Conservation (phyloP, 2,888 invertebrate species). For the Tridacna gigas region DNA sequence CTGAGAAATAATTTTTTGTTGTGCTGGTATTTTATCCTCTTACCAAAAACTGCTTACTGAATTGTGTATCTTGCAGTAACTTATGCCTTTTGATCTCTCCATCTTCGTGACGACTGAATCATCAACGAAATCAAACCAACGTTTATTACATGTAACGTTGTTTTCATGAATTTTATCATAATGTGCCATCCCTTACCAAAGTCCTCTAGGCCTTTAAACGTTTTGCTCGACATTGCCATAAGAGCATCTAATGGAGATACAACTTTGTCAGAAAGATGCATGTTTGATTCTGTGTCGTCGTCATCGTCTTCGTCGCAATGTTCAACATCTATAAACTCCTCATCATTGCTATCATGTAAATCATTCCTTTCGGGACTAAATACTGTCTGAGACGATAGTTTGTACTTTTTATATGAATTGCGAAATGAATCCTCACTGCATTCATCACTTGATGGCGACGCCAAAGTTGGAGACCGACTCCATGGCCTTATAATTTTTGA, state of each 20-base stretch:
- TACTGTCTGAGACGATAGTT: not conserved
- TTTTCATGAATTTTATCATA: too few species aligned
- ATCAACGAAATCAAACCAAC: not conserved
- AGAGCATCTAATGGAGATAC: slow-evolving; percentile 95
- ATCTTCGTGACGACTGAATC: not conserved
- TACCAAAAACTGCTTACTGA: too few species aligned
- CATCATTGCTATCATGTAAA: slow-evolving; percentile 42
- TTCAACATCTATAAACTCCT: slow-evolving; percentile 74
- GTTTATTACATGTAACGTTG: not conserved
- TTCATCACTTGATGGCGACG: slow-evolving; percentile 12
- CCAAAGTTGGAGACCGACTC: slow-evolving; percentile 6
- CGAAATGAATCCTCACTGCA: not conserved
- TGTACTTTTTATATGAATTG: not conserved
- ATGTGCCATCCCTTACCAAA: slow-evolving; percentile 43
- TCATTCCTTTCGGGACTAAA: not conserved
- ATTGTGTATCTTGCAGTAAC: not conserved
- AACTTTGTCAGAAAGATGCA: slow-evolving; percentile 31
- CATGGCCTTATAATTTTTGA: slow-evolving; percentile 18
- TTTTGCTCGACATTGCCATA: slow-evolving; percentile 99
- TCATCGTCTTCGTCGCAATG: slow-evolving; percentile 47
- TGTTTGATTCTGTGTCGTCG: slow-evolving; percentile 56
- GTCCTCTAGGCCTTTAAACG: slow-evolving; percentile 93
- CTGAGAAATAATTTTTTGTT: too few species aligned
- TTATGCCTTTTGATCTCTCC: not conserved
- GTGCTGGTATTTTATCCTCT: too few species aligned